phyloP scores from a whole-genome alignment of 2,888 invertebrate species.

The Napeogenes inachia region DNA sequence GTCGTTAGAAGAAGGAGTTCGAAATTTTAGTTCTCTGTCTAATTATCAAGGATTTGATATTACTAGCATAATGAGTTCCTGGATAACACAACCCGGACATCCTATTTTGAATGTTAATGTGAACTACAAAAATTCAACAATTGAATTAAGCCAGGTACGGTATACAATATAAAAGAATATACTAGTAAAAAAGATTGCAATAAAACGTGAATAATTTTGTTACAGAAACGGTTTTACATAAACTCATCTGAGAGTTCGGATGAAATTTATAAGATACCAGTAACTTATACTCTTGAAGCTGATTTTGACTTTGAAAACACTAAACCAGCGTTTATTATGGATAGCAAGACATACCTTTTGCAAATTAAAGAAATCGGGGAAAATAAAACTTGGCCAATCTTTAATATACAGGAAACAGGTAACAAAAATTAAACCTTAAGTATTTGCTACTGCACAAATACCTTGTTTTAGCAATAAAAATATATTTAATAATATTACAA shows the following conservation, averaged over 20 bases:
- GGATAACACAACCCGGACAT: constrained; percentile 63
- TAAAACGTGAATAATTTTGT: constrained; percentile 15
- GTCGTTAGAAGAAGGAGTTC: constrained; percentile 58
- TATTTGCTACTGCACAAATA: too few relatives aligned
- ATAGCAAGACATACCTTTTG: constrained; percentile 40
- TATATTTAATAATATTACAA: too few relatives aligned
- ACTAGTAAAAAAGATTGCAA: not conserved
- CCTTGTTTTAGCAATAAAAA: too few relatives aligned
- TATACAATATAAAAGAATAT: not conserved
- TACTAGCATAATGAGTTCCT: constrained; percentile 55
- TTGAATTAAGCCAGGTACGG: constrained; percentile 56
- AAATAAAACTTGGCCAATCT: constrained; percentile 73
- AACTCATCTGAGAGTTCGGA: constrained; percentile 48
- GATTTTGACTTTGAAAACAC: constrained; percentile 52
- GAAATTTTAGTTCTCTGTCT: constrained; percentile 41
- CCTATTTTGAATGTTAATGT: constrained; percentile 57
- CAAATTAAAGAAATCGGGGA: constrained; percentile 43
- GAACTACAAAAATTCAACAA: constrained; percentile 48
- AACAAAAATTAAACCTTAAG: constrained; percentile 20
- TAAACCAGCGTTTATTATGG: constrained; percentile 60
- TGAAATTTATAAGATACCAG: constrained; percentile 62
- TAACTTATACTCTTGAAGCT: constrained; percentile 55
- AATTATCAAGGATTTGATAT: constrained; percentile 46
- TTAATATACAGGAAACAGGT: constrained; percentile 80
- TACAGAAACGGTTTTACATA: constrained; percentile 62